These are phyloP conservation scores for Panopea generosa DNA, from an alignment of 2,888 invertebrate genomes.

Conservation along the genomic window DNA sequence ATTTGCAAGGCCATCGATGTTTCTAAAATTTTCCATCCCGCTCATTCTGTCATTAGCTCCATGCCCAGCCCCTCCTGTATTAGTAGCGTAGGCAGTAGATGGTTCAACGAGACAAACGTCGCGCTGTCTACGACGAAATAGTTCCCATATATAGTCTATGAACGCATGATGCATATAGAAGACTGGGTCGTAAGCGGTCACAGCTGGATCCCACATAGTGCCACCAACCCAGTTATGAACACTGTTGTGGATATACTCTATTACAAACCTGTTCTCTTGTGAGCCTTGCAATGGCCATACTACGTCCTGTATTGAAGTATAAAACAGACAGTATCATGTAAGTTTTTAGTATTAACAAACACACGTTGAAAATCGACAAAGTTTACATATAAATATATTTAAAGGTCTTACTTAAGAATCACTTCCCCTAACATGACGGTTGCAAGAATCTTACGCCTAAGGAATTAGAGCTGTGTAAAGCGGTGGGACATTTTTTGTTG, in stretches of 20 bases:
- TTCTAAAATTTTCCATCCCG: slow-evolving; percentile 38
- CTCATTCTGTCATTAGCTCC: slow-evolving; percentile 38
- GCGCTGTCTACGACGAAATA: slow-evolving; percentile 18
- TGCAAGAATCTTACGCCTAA: no score
- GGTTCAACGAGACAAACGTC: slow-evolving; percentile 29
- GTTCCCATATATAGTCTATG: slow-evolving; percentile 67
- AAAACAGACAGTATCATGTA: no score
- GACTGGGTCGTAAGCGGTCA: slow-evolving; percentile 70
- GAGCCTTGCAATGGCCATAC: no score
- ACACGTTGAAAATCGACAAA: no score
- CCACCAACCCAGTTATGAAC: slow-evolving; percentile 56
- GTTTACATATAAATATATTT: no score
- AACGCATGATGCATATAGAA: slow-evolving; percentile 74
- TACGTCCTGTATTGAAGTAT: no score
- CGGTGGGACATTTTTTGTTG: no score
- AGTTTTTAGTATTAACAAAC: no score
- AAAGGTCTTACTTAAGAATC: no score
- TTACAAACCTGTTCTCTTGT: no score
- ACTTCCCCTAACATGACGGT: no score
- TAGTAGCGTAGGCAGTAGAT: slow-evolving; percentile 16
- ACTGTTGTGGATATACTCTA: slow-evolving; percentile 15
- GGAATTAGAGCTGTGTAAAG: no score
- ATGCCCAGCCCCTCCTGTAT: slow-evolving; percentile 25
- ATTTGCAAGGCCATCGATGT: slow-evolving; percentile 37
- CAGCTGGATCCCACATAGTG: slow-evolving; percentile 62